phyloP scores from a whole-genome alignment of 2,888 invertebrate species.

The Augiades crinisus region DNA sequence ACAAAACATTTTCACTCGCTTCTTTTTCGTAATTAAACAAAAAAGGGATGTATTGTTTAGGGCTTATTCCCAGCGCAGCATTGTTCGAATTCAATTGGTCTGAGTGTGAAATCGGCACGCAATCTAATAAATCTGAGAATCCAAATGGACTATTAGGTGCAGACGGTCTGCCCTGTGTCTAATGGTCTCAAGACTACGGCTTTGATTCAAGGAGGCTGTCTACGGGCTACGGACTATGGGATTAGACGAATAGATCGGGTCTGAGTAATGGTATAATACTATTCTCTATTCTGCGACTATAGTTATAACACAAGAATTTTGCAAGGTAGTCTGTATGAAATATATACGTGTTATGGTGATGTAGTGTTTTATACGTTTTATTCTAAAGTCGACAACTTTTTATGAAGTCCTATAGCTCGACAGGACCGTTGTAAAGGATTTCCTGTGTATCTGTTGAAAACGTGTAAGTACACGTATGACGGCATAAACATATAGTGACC shows the following conservation, averaged over 20 bases:
- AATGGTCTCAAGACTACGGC: constrained; percentile 32
- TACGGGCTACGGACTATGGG: constrained; percentile 2
- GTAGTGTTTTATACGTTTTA: no score
- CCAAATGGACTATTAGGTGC: constrained; percentile 58
- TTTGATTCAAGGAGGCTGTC: constrained; percentile 40
- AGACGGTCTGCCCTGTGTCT: constrained; percentile 35
- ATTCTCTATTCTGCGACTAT: no score
- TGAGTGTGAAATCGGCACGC: constrained; percentile 51
- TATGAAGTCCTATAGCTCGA: no score
- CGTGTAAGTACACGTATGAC: no score
- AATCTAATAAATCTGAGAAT: constrained; percentile 26
- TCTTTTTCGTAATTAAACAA: background rate
- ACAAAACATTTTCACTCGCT: background rate
- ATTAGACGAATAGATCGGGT: constrained; percentile 1
- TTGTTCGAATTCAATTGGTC: constrained; percentile 51
- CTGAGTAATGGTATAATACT: no score
- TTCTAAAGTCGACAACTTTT: no score
- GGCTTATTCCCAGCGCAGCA: constrained; percentile 27
- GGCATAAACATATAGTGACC: no score
- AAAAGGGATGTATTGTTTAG: background rate
- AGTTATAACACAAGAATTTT: no score
- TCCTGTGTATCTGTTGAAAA: no score
- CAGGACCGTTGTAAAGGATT: no score
- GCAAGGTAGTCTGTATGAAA: no score
- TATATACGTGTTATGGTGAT: no score